A percentile compares a stretch with the other conserved stretches of the same genome.
These are phyloP conservation scores for Dinomys branickii DNA, from an alignment of 2,113 vertebrate species.

Conservation along the genomic window DNA sequence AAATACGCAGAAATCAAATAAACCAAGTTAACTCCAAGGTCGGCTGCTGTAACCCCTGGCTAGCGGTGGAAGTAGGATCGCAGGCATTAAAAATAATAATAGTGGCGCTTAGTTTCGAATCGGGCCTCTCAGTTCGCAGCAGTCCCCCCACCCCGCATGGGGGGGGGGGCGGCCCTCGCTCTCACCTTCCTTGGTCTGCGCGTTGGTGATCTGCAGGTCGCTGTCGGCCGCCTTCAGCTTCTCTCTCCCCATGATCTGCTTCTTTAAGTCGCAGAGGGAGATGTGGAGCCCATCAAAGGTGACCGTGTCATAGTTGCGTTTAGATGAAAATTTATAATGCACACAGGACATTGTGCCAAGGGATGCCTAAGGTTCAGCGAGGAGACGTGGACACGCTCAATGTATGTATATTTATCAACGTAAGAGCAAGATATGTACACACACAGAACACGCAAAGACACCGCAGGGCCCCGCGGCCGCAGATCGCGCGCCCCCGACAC, in stretches of 20 bases:
- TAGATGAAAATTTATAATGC: slow-evolving; percentile 98
- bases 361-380: slow-evolving; percentile 79
- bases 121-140: background rate
- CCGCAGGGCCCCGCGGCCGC: slow-evolving; percentile 67
- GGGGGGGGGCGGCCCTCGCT: background rate
- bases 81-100: background rate
- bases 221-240: slow-evolving; percentile 95
- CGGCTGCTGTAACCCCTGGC: background rate
- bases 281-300: slow-evolving; percentile 96
- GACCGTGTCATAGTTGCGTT: slow-evolving; percentile 97
- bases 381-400: slow-evolving; percentile 80
- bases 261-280: slow-evolving; percentile 95
- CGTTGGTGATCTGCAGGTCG: slow-evolving; percentile 97
- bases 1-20: background rate
- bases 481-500: slow-evolving; percentile 65
- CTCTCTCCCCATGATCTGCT: slow-evolving; percentile 96
- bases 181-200: slow-evolving; percentile 97
- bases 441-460: slow-evolving; percentile 79
- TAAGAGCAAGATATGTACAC: slow-evolving; percentile 77
- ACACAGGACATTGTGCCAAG: slow-evolving; percentile 93
- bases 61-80: background rate
- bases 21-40: background rate
- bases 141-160: background rate
- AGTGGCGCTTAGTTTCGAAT: slow-evolving; percentile 16
- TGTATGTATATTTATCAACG: slow-evolving; percentile 79